These are phyloP conservation scores for Cremastinae sp. DNA, from an alignment of 2,888 invertebrate genomes.

Conservation along the genomic window DNA sequence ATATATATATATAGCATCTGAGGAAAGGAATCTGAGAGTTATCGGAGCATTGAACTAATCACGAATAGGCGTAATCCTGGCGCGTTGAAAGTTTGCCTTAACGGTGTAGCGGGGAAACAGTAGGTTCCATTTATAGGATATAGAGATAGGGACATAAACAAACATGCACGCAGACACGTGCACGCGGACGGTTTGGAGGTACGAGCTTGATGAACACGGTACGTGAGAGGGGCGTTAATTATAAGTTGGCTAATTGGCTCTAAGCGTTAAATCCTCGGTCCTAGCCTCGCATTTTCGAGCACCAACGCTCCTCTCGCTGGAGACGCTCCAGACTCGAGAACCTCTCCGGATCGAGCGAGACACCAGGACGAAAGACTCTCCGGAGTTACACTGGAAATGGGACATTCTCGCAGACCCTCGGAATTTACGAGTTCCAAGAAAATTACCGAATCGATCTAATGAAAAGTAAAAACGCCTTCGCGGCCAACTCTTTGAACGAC, in stretches of 20 bases:
- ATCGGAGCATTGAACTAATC: constrained; percentile 43
- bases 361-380: not conserved
- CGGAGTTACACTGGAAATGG: constrained; percentile 27
- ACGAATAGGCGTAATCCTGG: constrained; percentile 54
- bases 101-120: constrained; percentile 29
- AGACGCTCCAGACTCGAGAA: constrained; percentile 26
- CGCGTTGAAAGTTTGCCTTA: constrained; percentile 40
- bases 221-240: constrained; percentile 68
- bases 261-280: constrained; percentile 60
- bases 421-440: not conserved
- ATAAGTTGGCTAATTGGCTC: constrained; percentile 75
- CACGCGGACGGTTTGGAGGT: not conserved
- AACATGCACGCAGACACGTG: constrained; percentile 7
- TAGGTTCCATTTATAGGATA: constrained; percentile 19
- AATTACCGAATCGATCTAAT: too few species aligned
- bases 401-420: not conserved
- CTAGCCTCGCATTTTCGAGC: constrained; percentile 41
- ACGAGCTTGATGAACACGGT: constrained; percentile 15
- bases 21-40: not conserved
- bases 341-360: constrained; percentile 13
- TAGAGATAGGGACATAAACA: constrained; percentile 6
- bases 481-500: too few species aligned
- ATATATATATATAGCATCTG: too few species aligned
- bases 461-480: too few species aligned
- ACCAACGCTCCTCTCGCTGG: constrained; percentile 22